Evolutionary conservation across 2,888 invertebrate genomes (phyloP), one percentile per base, ranked within the genome.

Genomic region (Hipparchia semele): DNA sequence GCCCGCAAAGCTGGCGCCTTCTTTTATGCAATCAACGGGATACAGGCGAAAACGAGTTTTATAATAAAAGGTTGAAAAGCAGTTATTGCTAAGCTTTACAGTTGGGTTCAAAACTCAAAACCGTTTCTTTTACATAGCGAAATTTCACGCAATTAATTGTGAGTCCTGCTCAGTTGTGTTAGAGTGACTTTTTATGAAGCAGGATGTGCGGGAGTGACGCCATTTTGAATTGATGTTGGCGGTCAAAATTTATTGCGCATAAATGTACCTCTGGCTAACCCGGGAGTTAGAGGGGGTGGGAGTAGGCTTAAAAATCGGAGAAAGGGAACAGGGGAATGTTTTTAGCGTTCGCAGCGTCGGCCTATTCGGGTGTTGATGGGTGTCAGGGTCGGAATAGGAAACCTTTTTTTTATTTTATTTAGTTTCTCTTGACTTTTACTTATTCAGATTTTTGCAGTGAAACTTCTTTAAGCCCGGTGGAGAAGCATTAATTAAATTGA

Each of bases 211-310:
- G 89, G 79, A 85, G 82, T 90, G 84, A 85, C 80, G 89, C 83
- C 89, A 87, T 92, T 92, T 89, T 85, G 86, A 80, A 82, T 83
- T 84, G 85, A 84, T 82, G 85, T 82, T 80, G 87, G 88, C 88
- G 91, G 92, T 92, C 91, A 92, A 93, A 94, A 94, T 94, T 94
- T 94, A 94, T 94, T 92, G 93, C 90, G 92, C 93, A 93, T 94
- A 94, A 94, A 93, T 92, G 94, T 92, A 93, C 89, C 92, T 91
- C 91, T 84, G 90, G 92, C 93, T 93, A 94, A 93, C 92, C 91
- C 91, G 91, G 92, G 91, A 84, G 91, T 92, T 92, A 91, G 90
- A 86, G 91, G 90, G 88, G 84, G 88, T 79, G 81, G 90, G 90
- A 85, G 92, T 92, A 92, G 93, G 93, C 92, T 93, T 93, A 93